Evolutionary conservation across 2,888 invertebrate genomes (phyloP), one percentile per base, ranked within the genome.

Genomic region (Abrostola triplasia): DNA sequence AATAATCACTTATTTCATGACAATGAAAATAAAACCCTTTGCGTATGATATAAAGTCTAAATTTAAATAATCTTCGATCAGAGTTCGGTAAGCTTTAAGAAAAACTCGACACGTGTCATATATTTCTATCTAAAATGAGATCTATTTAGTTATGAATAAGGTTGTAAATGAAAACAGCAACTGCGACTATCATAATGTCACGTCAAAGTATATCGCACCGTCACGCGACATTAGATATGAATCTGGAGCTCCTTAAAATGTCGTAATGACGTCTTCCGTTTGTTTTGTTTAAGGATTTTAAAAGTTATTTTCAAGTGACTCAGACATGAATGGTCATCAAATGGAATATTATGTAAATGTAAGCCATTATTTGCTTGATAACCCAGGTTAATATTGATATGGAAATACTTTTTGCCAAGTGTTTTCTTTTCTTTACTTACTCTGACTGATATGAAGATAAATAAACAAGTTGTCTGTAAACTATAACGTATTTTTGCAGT

Each of bases 211-310:
- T 84, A 86, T 87, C 83, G 86, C 87, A 86, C 86, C 88, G 92
- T 92, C 92, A 92, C 90, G 91, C 89, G 76, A 88, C 90, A 90
- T 91, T 90, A 90, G 90, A 91, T 92, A 90, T 87, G 88, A 90
- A 92, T 92, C 88, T 90, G 88, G 89, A 90, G 91, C 90, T 89
- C 88, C 87, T 90, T 90, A 88, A 90, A 90, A 86, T 87, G 84
- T 81, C 83, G 82, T 90, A 90, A 90, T 88, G 86, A 85, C 81
- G 84, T 88, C 87, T 89, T 87, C 86, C 85, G 78, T 79, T 69
- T 79, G 66, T 67, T 76, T 80, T 80, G 77, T 78, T 79, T 75
- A 53, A 62, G 60, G 53, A 64, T 65, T 69, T 65, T 64, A 59
- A 69, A 72, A 63, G 52, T 48, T 65, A 66, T 76, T 71, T 61